phyloP scores from a whole-genome alignment of 2,113 vertebrate genomes.

The Dipodomys ordii region DNA sequence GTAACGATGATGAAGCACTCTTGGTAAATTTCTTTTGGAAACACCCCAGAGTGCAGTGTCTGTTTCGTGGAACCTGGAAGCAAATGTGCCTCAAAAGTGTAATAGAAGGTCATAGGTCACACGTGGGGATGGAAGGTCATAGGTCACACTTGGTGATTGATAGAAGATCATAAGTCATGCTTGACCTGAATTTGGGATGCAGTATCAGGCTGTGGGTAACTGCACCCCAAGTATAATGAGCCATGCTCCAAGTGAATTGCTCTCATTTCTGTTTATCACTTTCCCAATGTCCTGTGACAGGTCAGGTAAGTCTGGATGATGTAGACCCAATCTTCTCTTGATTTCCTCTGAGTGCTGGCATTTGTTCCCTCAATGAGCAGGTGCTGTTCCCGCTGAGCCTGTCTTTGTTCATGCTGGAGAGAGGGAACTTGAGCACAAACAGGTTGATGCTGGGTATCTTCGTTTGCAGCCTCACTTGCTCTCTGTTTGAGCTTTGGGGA shows the following conservation, averaged over 20 bases:
- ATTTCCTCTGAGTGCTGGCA: rapidly evolving
- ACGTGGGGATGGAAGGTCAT: rapidly evolving
- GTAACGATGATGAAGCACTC: not conserved
- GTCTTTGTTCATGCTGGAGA: not conserved
- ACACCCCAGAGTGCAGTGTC: rapidly evolving
- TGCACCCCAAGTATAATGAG: rapidly evolving
- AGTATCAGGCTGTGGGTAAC: rapidly evolving
- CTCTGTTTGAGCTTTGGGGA: not conserved
- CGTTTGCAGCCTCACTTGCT: too few relatives aligned
- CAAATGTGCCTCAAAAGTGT: too few relatives aligned
- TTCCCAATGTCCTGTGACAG: rapidly evolving
- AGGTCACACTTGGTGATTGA: not conserved
- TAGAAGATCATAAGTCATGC: rapidly evolving
- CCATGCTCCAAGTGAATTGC: rapidly evolving
- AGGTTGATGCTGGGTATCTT: rapidly evolving
- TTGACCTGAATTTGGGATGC: not conserved
- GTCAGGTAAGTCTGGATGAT: not conserved
- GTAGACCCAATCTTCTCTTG: rapidly evolving
- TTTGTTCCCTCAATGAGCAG: rapidly evolving
- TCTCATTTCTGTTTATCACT: not conserved
- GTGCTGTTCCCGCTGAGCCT: rapidly evolving
- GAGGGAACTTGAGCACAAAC: not conserved
- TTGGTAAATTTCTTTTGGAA: not conserved
- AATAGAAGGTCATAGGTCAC: too few relatives aligned
- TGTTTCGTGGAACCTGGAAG: rapidly evolving